Conservation (phyloP, 2,888 invertebrate species). For the Neoitamus cyanurus region DNA sequence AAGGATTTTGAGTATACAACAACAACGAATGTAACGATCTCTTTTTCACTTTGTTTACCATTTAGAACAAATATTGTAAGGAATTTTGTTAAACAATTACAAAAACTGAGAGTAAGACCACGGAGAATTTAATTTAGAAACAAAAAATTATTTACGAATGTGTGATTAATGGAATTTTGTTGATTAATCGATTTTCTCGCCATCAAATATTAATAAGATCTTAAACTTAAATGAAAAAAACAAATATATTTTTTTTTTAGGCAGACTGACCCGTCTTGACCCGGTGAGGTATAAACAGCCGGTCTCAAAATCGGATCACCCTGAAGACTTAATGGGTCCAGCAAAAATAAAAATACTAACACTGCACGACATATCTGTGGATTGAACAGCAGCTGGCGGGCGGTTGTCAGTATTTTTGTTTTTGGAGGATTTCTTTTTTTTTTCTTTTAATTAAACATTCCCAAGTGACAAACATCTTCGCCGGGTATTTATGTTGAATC, state of each 20-base stretch:
- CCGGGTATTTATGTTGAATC: not conserved
- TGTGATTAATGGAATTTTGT: conserved; percentile 45
- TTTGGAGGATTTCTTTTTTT: not conserved
- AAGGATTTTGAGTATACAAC: not conserved
- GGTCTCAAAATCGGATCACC: not conserved
- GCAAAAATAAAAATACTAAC: conserved; percentile 1
- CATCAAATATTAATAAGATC: conserved; percentile 26
- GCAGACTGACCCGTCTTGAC: not conserved
- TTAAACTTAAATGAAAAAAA: conserved; percentile 27
- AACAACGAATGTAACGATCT: not conserved
- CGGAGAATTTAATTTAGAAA: conserved; percentile 44
- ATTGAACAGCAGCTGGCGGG: not conserved
- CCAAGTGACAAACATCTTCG: conserved; percentile 9
- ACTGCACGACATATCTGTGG: not conserved
- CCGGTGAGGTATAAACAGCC: not conserved
- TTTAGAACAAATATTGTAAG: conserved; percentile 8
- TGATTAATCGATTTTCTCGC: conserved; percentile 27
- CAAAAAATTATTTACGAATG: conserved; percentile 45
- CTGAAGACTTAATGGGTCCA: not conserved
- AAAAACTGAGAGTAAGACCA: conserved; percentile 15
- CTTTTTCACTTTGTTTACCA: not conserved
- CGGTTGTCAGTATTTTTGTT: conserved; percentile 22
- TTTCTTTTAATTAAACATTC: conserved; percentile 28
- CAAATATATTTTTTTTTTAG: not conserved
- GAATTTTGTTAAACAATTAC: conserved; percentile 35